phyloP scores from a whole-genome alignment of 2,888 invertebrate genomes.

The Gortyna flavago region DNA sequence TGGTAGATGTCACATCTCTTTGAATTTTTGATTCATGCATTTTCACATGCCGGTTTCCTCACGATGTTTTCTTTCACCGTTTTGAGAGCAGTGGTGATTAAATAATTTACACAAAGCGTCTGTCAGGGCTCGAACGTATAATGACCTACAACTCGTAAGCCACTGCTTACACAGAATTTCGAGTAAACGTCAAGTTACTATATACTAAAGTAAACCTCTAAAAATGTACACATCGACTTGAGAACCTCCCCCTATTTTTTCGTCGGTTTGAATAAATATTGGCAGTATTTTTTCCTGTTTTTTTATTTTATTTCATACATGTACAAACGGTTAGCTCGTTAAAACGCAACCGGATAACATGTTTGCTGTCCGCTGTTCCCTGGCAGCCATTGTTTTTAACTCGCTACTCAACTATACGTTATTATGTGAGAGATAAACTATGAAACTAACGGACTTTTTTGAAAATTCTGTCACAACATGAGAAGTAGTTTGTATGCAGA shows the following conservation, averaged over 20 bases:
- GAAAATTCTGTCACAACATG: constrained; percentile 20
- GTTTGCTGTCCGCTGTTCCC: constrained; percentile 8
- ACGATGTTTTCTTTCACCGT: too few relatives aligned
- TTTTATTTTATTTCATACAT: not conserved
- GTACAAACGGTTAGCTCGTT: constrained; percentile 22
- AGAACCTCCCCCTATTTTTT: not conserved
- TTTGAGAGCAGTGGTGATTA: too few relatives aligned
- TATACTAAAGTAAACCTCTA: too few relatives aligned
- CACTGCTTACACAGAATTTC: too few relatives aligned
- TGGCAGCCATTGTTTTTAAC: constrained; percentile 35
- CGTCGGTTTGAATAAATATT: not conserved
- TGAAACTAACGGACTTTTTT: constrained; percentile 7
- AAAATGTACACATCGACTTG: not conserved
- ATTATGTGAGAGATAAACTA: constrained; percentile 17
- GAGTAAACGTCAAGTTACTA: too few relatives aligned
- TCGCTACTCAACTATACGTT: constrained; percentile 21
- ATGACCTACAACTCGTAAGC: too few relatives aligned
- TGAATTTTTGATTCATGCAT: too few relatives aligned
- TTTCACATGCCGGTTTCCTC: too few relatives aligned
- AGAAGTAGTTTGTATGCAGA: not conserved
- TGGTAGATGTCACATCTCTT: too few relatives aligned
- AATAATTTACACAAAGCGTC: too few relatives aligned
- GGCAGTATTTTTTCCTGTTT: not conserved
- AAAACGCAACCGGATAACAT: constrained; percentile 37
- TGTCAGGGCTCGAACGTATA: too few relatives aligned